phyloP scores from a whole-genome alignment of 2,888 invertebrate genomes.

The Drosophila planitibia region DNA sequence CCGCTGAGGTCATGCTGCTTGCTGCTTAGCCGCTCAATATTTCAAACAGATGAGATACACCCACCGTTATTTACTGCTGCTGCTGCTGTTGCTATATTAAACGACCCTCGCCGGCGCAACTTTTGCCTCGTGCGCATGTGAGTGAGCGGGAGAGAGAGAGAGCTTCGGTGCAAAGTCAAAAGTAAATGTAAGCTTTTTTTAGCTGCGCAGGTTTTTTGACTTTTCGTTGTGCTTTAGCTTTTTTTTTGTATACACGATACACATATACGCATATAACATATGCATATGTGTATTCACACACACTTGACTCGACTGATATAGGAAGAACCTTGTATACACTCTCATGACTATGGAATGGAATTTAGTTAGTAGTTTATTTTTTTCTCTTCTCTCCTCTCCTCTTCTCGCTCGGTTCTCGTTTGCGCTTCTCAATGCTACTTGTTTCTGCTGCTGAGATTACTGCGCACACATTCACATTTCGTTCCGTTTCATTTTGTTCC shows the following conservation, averaged over 20 bases:
- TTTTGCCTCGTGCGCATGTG: constrained; percentile 38
- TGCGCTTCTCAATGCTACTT: constrained; percentile 47
- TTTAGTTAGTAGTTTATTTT: constrained; percentile 69
- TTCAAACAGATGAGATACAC: constrained; percentile 31
- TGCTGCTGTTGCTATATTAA: constrained; percentile 32
- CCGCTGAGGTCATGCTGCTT: constrained; percentile 64
- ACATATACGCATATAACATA: constrained; percentile 20
- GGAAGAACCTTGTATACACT: constrained; percentile 83
- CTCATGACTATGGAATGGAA: constrained; percentile 82
- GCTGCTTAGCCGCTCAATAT: constrained; percentile 19
- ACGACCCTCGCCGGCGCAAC: constrained; percentile 68
- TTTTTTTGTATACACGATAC: constrained; percentile 27
- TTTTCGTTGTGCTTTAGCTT: constrained; percentile 42
- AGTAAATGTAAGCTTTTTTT: constrained; percentile 55
- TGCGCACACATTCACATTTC: constrained; percentile 43
- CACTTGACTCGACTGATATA: constrained; percentile 74
- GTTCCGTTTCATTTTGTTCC: constrained; percentile 16
- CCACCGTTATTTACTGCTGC: constrained; percentile 38
- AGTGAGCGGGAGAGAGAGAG: constrained; percentile 12
- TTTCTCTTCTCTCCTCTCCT: constrained; percentile 45
- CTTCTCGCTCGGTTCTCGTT: constrained; percentile 36
- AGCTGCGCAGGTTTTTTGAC: constrained; percentile 55
- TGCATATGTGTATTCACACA: constrained; percentile 11
- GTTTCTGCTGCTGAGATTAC: constrained; percentile 38
- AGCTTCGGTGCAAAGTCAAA: constrained; percentile 57